phyloP scores from a whole-genome alignment of 2,888 invertebrate species.

The Hartigia nigra region DNA sequence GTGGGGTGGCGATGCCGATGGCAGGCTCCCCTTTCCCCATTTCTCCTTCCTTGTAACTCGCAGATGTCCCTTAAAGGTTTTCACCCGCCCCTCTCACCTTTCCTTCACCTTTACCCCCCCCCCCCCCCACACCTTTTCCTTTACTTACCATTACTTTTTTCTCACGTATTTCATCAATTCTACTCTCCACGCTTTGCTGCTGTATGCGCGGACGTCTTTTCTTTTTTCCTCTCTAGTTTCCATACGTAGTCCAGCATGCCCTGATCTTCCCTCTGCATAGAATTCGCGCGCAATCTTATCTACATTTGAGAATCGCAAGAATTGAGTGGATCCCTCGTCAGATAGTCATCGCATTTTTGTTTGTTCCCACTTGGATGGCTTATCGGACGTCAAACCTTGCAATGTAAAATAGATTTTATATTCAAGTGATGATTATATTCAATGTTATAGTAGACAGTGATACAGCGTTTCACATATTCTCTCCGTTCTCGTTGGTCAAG shows the following conservation, averaged over 20 bases:
- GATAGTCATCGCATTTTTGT: neutral
- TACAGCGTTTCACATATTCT: neutral
- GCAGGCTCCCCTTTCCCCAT: neutral
- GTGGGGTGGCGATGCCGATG: neutral
- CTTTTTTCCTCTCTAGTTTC: neutral
- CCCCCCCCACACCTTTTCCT: conserved; percentile 1
- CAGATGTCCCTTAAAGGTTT: neutral
- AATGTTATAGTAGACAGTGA: neutral
- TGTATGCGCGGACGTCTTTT: neutral
- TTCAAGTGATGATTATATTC: neutral
- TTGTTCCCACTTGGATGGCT: neutral
- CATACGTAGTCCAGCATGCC: neutral
- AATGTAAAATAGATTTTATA: neutral
- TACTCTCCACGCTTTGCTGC: neutral
- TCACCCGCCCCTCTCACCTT: conserved; percentile 28
- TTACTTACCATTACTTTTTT: conserved; percentile 1
- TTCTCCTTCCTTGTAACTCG: neutral
- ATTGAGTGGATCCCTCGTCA: neutral
- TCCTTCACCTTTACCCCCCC: conserved; percentile 19
- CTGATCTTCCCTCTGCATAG: neutral
- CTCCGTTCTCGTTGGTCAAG: neutral
- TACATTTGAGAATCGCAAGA: neutral
- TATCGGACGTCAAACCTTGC: neutral
- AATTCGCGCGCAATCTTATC: neutral
- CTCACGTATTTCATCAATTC: neutral